phyloP scores from a whole-genome alignment of 2,888 invertebrate species.

The Zaprionus bogoriensis region DNA sequence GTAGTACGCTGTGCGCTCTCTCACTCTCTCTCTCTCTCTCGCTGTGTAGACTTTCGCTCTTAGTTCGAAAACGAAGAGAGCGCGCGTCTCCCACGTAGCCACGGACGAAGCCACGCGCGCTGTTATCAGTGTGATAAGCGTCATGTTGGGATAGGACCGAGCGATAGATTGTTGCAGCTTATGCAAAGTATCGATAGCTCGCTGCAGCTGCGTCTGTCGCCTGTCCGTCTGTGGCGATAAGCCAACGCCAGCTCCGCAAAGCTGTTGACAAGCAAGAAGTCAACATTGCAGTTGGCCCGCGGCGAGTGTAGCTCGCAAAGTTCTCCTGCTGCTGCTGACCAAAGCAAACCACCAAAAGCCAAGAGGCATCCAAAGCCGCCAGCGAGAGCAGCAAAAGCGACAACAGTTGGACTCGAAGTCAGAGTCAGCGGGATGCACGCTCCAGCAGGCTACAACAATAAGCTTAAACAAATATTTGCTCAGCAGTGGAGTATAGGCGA shows the following conservation, averaged over 20 bases:
- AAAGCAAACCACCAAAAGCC: constrained; percentile 2
- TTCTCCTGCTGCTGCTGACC: constrained; percentile 1
- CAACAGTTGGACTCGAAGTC: constrained; percentile 13
- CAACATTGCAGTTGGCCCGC: constrained; percentile 14
- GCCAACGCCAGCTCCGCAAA: constrained; percentile 12
- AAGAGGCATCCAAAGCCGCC: neutral
- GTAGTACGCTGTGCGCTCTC: neutral
- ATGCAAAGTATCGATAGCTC: neutral
- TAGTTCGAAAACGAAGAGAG: constrained; percentile 51
- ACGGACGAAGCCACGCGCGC: too few relatives aligned
- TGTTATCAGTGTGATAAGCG: constrained; percentile 65
- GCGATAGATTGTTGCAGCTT: constrained; percentile 1
- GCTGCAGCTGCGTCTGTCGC: neutral
- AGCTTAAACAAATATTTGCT: constrained; percentile 24
- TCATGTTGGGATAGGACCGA: constrained; percentile 64
- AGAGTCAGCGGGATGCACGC: constrained; percentile 16
- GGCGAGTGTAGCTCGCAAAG: constrained; percentile 28
- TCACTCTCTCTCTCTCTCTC: constrained; percentile 16
- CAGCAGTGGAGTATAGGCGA: neutral
- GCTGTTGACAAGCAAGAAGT: constrained; percentile 22
- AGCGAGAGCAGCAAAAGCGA: constrained; percentile 9
- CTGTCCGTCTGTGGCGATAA: constrained; percentile 32
- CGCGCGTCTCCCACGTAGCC: neutral
- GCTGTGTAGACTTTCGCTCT: constrained; percentile 65
- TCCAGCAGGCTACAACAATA: constrained; percentile 15